Conservation (phyloP, 1,140 invertebrate genomes). For the Microplitis demolitor region DNA sequence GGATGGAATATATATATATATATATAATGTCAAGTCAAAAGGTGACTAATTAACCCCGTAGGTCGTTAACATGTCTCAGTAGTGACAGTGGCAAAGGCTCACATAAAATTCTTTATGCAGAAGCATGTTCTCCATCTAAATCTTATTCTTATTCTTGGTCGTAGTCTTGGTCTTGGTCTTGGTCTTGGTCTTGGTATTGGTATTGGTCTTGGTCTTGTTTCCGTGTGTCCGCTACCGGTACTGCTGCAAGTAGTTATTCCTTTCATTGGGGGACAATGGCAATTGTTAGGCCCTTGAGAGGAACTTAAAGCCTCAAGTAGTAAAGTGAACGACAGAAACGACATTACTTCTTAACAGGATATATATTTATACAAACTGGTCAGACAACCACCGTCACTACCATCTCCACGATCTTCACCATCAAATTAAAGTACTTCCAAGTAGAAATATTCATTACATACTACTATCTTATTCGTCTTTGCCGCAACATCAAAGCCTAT, state of each 20-base stretch:
- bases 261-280: slow-evolving; percentile 29
- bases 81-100: slow-evolving; percentile 26
- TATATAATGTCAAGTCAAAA: slow-evolving; percentile 8
- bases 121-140: slow-evolving; percentile 27
- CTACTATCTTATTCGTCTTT: neutral
- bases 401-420: no score
- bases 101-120: slow-evolving; percentile 37
- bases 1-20: no score
- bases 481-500: neutral
- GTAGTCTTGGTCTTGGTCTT: no score
- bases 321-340: slow-evolving; percentile 18
- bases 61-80: slow-evolving; percentile 45
- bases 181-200: no score
- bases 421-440: no score
- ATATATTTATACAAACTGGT: neutral
- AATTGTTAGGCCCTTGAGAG: slow-evolving; percentile 31
- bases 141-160: neutral
- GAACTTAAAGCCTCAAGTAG: slow-evolving; percentile 1
- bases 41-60: slow-evolving; percentile 46
- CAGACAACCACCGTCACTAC: neutral
- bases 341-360: slow-evolving; percentile 18
- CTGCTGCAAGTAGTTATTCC: neutral
- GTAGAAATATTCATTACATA: no score
- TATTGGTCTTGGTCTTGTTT: no score
- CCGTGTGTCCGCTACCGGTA: no score